Evolutionary conservation across 2,113 vertebrate genomes (phyloP).

Genomic region (Cyrtonyx montezumae): DNA sequence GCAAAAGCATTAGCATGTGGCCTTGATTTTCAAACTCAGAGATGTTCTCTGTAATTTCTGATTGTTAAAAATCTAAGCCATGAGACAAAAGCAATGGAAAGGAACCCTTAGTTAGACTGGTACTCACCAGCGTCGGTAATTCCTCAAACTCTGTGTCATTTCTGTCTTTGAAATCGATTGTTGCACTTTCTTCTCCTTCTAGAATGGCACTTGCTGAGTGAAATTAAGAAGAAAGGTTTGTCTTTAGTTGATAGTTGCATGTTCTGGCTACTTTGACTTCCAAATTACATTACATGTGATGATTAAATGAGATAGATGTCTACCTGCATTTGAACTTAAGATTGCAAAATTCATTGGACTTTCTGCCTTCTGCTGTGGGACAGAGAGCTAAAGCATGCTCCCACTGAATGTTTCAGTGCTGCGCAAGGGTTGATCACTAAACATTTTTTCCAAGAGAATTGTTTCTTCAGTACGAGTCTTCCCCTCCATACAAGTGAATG

Average conservation of each 20-base stretch:
- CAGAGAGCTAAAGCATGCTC: background rate
- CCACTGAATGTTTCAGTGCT: background rate
- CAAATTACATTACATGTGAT: too few species aligned
- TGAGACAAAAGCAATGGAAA: background rate
- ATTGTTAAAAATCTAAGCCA: background rate
- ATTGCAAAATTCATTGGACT: background rate
- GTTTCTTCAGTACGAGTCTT: background rate
- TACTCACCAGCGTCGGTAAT: constrained; percentile 61
- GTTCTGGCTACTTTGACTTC: background rate
- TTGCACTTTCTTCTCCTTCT: constrained; percentile 63
- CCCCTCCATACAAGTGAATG: background rate
- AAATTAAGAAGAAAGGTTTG: constrained; percentile 30
- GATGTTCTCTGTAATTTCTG: background rate
- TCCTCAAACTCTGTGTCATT: background rate
- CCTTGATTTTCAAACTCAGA: background rate
- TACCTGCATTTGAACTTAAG: background rate
- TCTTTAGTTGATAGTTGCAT: background rate
- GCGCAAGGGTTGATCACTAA: too few species aligned
- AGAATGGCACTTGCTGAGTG: constrained; percentile 30
- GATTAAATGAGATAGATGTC: background rate
- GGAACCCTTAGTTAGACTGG: background rate
- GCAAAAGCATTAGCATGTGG: background rate
- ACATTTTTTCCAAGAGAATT: background rate
- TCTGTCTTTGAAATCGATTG: constrained; percentile 5
- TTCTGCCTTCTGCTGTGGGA: background rate